Evolutionary conservation across 92 coral and sea anemone genomes (phyloP).

Genomic region (Epizoanthus illoricatus): DNA sequence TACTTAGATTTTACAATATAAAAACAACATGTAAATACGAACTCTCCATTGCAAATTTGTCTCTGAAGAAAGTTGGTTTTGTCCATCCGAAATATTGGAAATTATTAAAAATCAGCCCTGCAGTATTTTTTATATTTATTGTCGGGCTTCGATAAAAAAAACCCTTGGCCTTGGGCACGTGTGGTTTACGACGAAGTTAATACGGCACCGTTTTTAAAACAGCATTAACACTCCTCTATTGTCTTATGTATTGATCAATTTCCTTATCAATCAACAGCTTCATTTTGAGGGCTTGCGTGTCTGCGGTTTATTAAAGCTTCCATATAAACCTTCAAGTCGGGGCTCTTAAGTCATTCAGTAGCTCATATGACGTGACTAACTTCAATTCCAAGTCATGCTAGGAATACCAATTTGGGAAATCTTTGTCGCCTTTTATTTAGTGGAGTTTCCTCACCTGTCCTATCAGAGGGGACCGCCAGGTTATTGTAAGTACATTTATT

Average conservation of each 20-base stretch:
- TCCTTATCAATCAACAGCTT: background rate
- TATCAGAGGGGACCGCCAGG: slow-evolving; percentile 13
- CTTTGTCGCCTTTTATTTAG: slow-evolving; percentile 7
- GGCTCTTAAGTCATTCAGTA: background rate
- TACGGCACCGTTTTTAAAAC: too few species aligned
- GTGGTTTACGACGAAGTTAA: too few species aligned
- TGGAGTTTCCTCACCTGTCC: slow-evolving; percentile 6
- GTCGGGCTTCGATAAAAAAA: too few species aligned
- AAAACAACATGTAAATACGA: too few species aligned
- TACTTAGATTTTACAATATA: too few species aligned
- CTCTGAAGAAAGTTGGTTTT: too few species aligned
- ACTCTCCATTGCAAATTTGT: too few species aligned
- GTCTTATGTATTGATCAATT: background rate
- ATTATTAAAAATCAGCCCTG: too few species aligned
- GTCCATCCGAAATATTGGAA: too few species aligned
- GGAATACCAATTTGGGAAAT: background rate
- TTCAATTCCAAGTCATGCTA: background rate
- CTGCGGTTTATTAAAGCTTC: background rate
- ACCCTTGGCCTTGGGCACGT: too few species aligned
- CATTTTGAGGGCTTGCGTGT: background rate
- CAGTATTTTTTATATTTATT: too few species aligned
- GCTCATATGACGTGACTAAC: background rate
- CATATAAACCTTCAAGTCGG: background rate
- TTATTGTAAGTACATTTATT: slow-evolving; percentile 1
- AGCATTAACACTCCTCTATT: background rate